phyloP scores from a whole-genome alignment of 2,888 invertebrate species.

The Drosophila meridionalis region DNA sequence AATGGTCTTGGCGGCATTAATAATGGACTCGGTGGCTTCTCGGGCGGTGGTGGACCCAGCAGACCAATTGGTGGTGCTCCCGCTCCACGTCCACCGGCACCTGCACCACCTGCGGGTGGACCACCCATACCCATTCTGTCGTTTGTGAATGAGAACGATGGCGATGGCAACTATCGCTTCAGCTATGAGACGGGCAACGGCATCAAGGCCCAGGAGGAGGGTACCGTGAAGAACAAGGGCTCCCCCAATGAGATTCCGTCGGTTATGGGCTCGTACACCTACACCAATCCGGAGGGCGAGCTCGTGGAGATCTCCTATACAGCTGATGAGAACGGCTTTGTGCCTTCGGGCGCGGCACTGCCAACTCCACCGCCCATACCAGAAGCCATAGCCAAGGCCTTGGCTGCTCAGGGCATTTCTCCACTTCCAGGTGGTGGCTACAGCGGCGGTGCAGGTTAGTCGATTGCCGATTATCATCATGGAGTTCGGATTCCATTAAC shows the following conservation, averaged over 20 bases:
- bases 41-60: constrained; percentile 80
- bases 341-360: constrained; percentile 86
- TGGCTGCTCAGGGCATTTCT: constrained; percentile 85
- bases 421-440: constrained; percentile 85
- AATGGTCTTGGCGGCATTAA: constrained; percentile 84
- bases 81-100: constrained; percentile 70
- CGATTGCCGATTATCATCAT: not conserved
- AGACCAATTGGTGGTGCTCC: constrained; percentile 80
- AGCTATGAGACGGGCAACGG: constrained; percentile 89
- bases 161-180: constrained; percentile 87
- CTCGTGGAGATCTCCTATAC: constrained; percentile 87
- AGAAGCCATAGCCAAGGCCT: constrained; percentile 87
- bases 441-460: constrained; percentile 72
- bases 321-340: constrained; percentile 89
- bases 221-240: constrained; percentile 87
- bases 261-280: constrained; percentile 88
- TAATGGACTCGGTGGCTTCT: constrained; percentile 81
- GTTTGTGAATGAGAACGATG: constrained; percentile 87
- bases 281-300: constrained; percentile 89
- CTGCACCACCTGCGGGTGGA: constrained; percentile 74
- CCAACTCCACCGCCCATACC: constrained; percentile 89
- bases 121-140: constrained; percentile 86
- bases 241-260: constrained; percentile 87
- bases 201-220: constrained; percentile 88
- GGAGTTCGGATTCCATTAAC: not conserved